phyloP scores from a whole-genome alignment of 2,888 invertebrate genomes.

The Microplitis manilae region DNA sequence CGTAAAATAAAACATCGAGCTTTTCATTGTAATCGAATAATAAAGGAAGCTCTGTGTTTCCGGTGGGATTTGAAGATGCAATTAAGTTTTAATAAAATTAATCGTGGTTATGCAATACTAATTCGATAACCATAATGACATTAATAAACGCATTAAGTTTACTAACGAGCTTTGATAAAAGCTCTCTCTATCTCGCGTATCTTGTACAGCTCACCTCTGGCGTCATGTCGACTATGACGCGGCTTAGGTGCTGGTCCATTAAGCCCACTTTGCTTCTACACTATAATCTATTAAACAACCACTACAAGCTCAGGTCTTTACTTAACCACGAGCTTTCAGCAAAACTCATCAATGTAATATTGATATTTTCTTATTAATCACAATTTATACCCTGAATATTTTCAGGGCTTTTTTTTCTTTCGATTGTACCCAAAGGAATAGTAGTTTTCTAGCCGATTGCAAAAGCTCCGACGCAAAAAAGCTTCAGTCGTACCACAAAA shows the following conservation, averaged over 20 bases:
- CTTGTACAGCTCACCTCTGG: conserved; percentile 4
- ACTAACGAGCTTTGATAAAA: background rate
- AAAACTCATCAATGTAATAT: background rate
- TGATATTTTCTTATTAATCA: background rate
- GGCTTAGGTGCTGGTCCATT: conserved; percentile 19
- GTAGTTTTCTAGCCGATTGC: background rate
- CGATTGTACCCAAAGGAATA: background rate
- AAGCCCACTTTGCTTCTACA: conserved; percentile 15
- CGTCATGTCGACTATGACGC: conserved; percentile 22
- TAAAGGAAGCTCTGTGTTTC: background rate
- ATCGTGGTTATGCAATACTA: background rate
- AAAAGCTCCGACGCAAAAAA: background rate
- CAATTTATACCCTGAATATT: background rate
- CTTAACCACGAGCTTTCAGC: conserved; percentile 12
- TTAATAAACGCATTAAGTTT: background rate
- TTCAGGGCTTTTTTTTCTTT: too few species aligned
- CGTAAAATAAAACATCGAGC: conserved; percentile 1
- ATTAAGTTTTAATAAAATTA: background rate
- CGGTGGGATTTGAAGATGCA: background rate
- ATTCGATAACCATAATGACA: background rate
- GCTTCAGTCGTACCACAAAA: background rate
- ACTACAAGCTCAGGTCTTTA: background rate
- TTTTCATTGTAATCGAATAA: conserved; percentile 5
- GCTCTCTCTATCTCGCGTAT: background rate
- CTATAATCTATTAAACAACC: background rate